These are phyloP conservation scores for Punctoribates punctum DNA, from an alignment of 2,888 invertebrate genomes.

Conservation along the genomic window DNA sequence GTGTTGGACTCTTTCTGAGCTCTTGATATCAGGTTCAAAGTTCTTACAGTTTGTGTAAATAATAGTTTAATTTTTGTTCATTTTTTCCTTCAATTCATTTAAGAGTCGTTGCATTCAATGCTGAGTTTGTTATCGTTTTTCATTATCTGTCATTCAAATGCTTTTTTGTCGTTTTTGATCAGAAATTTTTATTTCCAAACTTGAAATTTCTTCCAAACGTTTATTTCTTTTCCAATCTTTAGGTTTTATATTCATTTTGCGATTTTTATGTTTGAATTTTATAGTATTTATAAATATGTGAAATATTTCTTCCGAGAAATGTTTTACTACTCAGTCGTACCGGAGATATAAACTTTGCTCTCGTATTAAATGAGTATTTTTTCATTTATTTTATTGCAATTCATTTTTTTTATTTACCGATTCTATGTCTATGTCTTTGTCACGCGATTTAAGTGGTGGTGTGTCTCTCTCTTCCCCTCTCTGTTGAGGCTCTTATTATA, in stretches of 20 bases:
- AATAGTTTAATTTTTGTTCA: constrained; percentile 4
- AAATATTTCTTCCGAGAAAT: no score
- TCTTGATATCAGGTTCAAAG: not conserved
- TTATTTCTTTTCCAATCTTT: no score
- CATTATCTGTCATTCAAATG: not conserved
- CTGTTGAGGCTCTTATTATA: not conserved
- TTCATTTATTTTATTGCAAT: not conserved
- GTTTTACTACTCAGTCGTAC: no score
- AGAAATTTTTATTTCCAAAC: no score
- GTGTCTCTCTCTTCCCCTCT: not conserved
- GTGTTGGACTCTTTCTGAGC: not conserved
- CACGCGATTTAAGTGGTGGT: constrained; percentile 5
- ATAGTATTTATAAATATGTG: no score
- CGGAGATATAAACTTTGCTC: no score
- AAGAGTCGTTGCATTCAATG: not conserved
- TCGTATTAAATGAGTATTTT: not conserved
- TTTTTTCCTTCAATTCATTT: not conserved
- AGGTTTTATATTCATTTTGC: no score
- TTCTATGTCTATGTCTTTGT: constrained; percentile 1
- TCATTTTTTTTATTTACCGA: not conserved
- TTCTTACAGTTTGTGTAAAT: not conserved
- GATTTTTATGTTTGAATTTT: no score
- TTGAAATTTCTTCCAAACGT: no score
- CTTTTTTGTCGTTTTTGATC: not conserved
- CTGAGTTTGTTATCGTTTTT: not conserved